Evolutionary conservation across 2,888 invertebrate species (phyloP), one percentile per base, ranked within the genome.

Genomic region (Thymelicus acteon): DNA sequence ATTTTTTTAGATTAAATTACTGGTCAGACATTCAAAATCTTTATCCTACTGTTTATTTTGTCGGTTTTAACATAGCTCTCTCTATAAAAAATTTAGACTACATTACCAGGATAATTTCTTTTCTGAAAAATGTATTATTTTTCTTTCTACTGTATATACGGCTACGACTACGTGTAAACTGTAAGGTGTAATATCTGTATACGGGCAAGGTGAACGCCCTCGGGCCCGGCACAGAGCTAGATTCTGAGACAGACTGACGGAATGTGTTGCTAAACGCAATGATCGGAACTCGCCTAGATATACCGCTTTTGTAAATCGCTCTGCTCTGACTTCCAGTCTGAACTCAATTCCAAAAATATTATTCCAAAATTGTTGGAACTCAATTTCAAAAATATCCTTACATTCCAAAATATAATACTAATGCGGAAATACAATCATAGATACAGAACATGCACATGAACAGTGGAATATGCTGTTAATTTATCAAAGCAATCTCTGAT

Each of bases 241-340:
- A 85, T 85, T 86, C 85, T 83, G 85, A 75, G 57, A 78, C 85
- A 80, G 82, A 79, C 86, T 85, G 90, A 81, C 86, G 90, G 90
- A 89, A 91, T 90, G 89, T 88, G 80, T 91, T 90, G 89, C 90
- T 89, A 91, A 92, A 92, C 89, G 90, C 90, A 90, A 79, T 86
- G 88, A 90, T 90, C 86, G 89, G 88, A 90, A 90, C 89, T 83
- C 83, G 81, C 77, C 64, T 60, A 61, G 60, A 44, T 66, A 40
- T 60, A 54, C 60, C 49, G 67, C 60, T 60, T 60, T 40, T 13
- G 39, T 60, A 60, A 60, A 54, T 58, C 40, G 47, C 58, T 57
- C 57, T 40, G 40, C 65, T 57, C 44, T 19, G 47, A 12, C 40
- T 65, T 65, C 54, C 64, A 62, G 31, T 24, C 24, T 47, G 47